Evolutionary conservation across 2,888 invertebrate species (phyloP), one percentile per base, ranked within the genome.

Genomic region (Ethmia dodecea): DNA sequence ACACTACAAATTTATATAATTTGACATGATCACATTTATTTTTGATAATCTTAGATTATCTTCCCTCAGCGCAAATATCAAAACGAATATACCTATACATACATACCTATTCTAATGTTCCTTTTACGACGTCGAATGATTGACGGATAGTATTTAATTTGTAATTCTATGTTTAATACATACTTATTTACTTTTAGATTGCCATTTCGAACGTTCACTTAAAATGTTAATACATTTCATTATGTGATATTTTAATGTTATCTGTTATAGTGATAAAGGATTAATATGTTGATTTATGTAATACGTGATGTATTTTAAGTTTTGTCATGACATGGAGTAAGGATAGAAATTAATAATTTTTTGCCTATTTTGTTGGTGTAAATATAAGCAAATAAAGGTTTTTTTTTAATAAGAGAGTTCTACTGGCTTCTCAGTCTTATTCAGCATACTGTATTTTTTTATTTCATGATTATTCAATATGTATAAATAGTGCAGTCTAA

Each of bases 171-270:
- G 43, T 45, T 48, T 41, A 18, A 5, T 18, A 26, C 28, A 24
- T 8, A 55, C 60, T 59, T 61, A n/a, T n/a, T n/a, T n/a, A n/a
- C 56, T 55, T 63, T 56, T 54, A 58, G 50, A 75, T 79, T 72
- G 77, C 72, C 75, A 76, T 75, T 76, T 65, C 60, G 69, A 66
- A 62, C 65, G 67, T 76, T 75, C 64, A 49, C 40, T 49, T 52
- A 47, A 55, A 63, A 72, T 75, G 68, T 73, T 76, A 60, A 65
- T 72, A 74, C 67, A 72, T 75, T 76, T 79, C 70, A 70, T 76
- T 59, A 80, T 86, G 84, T 86, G 84, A 86, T 86, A 86, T 84
- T 79, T 76, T 60, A 71, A 81, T 81, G 81, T 84, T 84, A 83
- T 84, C 65, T 80, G 81, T 83, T 84, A 76, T 70, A 64, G 71